phyloP scores from a whole-genome alignment of 2,113 vertebrate genomes.

The Zapus hudsonius region DNA sequence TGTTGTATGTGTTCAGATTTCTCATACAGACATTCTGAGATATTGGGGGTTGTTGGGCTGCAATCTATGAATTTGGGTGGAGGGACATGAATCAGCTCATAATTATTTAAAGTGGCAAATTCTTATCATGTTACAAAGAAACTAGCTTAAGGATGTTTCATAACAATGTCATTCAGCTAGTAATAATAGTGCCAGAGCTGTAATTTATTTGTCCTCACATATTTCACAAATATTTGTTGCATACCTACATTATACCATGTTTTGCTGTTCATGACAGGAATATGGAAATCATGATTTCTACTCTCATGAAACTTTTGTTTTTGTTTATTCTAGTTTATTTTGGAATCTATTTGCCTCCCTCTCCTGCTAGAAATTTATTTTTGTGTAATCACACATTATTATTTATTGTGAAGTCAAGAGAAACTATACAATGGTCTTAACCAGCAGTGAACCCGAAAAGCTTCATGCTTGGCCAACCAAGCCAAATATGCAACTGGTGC shows the following conservation, averaged over 20 bases:
- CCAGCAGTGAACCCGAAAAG: too few relatives aligned
- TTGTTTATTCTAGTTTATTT: slow-evolving; percentile 15
- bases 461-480: too few relatives aligned
- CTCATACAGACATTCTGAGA: neutral
- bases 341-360: neutral
- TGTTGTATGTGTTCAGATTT: neutral
- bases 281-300: neutral
- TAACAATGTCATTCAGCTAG: neutral
- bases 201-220: neutral
- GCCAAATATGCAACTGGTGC: too few relatives aligned
- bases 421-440: neutral
- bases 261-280: neutral
- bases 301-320: neutral
- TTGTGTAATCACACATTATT: neutral
- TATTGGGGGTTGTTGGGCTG: neutral
- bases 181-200: neutral
- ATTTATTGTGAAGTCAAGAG: slow-evolving; percentile 20
- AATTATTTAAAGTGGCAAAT: neutral
- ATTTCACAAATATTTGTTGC: neutral
- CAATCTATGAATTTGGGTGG: neutral
- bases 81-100: neutral
- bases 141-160: neutral
- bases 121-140: slow-evolving; percentile 39
- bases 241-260: neutral
- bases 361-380: neutral